Evolutionary conservation across 2,113 vertebrate genomes (phyloP).

Genomic region (Canis aureus): DNA sequence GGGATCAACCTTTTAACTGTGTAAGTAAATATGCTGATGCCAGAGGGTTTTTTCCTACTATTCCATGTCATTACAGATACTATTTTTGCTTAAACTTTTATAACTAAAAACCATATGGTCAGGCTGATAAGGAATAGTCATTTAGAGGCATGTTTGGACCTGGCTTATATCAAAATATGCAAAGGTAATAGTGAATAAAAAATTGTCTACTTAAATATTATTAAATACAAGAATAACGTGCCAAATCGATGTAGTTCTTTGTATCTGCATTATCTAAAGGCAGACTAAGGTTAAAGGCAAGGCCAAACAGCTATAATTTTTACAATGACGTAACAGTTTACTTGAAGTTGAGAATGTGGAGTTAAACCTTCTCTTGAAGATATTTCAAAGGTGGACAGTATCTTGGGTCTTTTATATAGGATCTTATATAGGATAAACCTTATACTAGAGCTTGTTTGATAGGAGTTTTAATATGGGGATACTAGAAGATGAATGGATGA

Average conservation of each 20-base stretch:
- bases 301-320: background rate
- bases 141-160: slow-evolving; percentile 38
- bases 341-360: background rate
- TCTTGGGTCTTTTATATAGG: background rate
- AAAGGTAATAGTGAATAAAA: background rate
- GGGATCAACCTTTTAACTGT: background rate
- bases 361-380: background rate
- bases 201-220: background rate
- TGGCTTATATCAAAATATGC: slow-evolving; percentile 4
- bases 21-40: background rate
- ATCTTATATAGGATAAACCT: background rate
- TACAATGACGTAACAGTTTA: background rate
- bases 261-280: background rate
- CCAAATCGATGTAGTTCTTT: slow-evolving; percentile 14
- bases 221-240: background rate
- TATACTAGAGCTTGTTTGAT: background rate
- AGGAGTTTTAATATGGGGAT: background rate
- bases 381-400: background rate
- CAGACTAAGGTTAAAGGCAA: slow-evolving; percentile 31
- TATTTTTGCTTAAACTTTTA: slow-evolving; percentile 53
- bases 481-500: background rate
- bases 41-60: background rate
- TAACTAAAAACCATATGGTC: background rate
- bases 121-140: background rate
- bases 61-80: background rate